A percentile compares a stretch with the other conserved stretches of the same genome.
Evolutionary conservation across 1,140 invertebrate genomes (phyloP).

Genomic region (Muscidifurax raptorellus): DNA sequence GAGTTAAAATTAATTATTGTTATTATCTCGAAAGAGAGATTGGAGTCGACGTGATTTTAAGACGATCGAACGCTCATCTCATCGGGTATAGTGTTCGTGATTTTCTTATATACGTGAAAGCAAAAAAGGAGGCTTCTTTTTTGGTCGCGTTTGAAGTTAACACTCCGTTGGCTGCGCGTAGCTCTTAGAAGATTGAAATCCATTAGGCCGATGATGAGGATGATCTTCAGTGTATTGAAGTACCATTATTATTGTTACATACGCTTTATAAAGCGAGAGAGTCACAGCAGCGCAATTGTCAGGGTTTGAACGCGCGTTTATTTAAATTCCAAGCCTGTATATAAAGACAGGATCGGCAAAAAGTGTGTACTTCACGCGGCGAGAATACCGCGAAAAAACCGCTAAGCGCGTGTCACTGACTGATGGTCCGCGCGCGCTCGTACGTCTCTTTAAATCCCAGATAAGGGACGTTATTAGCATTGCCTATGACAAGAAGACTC

Average conservation of each 20-base stretch:
- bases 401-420: not conserved
- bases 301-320: not conserved
- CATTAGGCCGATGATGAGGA: constrained; percentile 5
- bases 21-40: constrained; percentile 19
- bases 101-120: too few species aligned
- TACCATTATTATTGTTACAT: not conserved
- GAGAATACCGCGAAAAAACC: not conserved
- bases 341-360: not conserved
- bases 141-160: constrained; percentile 12
- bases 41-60: not conserved
- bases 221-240: not conserved
- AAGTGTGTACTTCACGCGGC: not conserved
- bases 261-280: not conserved
- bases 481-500: not conserved
- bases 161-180: not conserved
- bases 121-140: not conserved
- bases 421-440: not conserved
- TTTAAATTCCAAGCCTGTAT: not conserved
- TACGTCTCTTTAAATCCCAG: not conserved
- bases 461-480: constrained; percentile 24
- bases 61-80: not conserved
- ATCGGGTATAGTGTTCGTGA: not conserved
- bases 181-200: constrained; percentile 21
- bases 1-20: constrained; percentile 31
- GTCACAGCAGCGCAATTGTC: not conserved